Evolutionary conservation across 2,113 vertebrate genomes (phyloP), one percentile per base, ranked within the genome.

Genomic region (Condylura cristata): DNA sequence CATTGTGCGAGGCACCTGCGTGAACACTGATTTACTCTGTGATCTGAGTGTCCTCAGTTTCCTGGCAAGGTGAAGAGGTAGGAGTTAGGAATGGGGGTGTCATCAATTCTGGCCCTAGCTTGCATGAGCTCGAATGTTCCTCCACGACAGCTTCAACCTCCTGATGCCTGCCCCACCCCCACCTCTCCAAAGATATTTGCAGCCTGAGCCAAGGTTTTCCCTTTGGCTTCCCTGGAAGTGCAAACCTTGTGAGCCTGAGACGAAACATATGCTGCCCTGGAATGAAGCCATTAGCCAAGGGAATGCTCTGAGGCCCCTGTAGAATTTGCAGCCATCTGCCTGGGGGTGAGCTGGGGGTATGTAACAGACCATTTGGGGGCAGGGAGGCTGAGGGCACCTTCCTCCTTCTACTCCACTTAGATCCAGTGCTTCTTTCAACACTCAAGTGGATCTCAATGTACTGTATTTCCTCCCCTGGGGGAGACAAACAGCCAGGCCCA

Each of bases 241-340:
- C 95, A 93, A 89, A 96, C 97, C 97, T 96, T 97, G 94, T 91
- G 93, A 81, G 94, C 88, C 91, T 97, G 97, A 98, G 96, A 97
- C 95, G 96, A 98, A 98, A 97, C 97, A 98, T 95, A 97, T 96
- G 97, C 94, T 90, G 82, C 93, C 97, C 93, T 97, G 97, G 96
- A 97, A 97, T 97, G 96, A 94, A 71, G 87, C 95, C 81, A 22
- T 89, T 56, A 48, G 97, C 95, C 96, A 97, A 94, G 95, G 90
- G 75, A 91, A 72, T 88, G 93, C 95, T 90, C 91, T 18, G 96
- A 95, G 96, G 95, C 95, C 96, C 89, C 89, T 78, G 41, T 72
- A 96, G 96, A 93, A 83, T 93, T 83, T 85, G 32, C 32, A 88
- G 89, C 94, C 97, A 96, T 95, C 93, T 95, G 96, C 93, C 93